Evolutionary conservation across 2,888 invertebrate species (phyloP).

Genomic region (Ceriagrion tenellum): DNA sequence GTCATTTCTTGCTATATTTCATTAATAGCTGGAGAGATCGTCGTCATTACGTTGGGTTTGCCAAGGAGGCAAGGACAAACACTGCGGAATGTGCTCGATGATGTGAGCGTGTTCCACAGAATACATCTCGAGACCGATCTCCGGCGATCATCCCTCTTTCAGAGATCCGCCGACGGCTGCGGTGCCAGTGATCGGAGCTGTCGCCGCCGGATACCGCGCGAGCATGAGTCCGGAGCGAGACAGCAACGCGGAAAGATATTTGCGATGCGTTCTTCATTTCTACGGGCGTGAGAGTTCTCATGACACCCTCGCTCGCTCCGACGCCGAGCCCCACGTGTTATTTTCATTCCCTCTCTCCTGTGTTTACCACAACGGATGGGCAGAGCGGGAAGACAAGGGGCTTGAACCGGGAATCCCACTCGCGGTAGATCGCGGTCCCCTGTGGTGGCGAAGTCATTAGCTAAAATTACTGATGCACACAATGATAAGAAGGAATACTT

Average conservation of each 20-base stretch:
- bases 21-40: no score
- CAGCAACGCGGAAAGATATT: neutral
- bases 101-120: slow-evolving; percentile 21
- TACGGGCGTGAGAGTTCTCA: neutral
- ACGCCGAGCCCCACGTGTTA: neutral
- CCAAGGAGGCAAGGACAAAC: neutral
- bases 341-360: neutral
- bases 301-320: slow-evolving; percentile 73
- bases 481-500: neutral
- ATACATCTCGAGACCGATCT: slow-evolving; percentile 4
- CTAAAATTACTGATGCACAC: neutral
- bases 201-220: neutral
- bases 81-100: slow-evolving; percentile 19
- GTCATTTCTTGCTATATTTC: no score
- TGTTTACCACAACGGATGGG: neutral
- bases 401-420: neutral
- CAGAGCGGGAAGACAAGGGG: slow-evolving; percentile 74
- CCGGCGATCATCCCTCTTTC: slow-evolving; percentile 29
- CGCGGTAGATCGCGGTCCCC: neutral
- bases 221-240: neutral
- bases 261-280: slow-evolving; percentile 26
- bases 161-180: slow-evolving; percentile 26
- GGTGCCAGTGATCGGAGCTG: slow-evolving; percentile 27
- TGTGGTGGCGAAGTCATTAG: neutral
- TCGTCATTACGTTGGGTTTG: no score